phyloP scores from a whole-genome alignment of 1,140 invertebrate species.

The Cotesia typhae region DNA sequence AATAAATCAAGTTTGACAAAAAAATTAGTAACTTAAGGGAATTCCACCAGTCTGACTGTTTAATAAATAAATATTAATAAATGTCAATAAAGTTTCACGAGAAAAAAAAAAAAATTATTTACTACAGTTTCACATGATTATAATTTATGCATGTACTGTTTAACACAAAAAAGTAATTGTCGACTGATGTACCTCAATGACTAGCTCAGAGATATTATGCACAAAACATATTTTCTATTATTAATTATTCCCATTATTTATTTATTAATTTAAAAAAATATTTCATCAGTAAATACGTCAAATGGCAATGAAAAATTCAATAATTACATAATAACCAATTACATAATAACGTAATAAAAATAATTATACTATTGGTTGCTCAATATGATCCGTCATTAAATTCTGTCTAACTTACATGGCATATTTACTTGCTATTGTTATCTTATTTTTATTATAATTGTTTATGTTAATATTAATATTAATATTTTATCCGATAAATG shows the following conservation, averaged over 20 bases:
- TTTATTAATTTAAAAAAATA: constrained; percentile 40
- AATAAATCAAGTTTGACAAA: constrained; percentile 2
- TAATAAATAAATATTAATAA: constrained; percentile 13
- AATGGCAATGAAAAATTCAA: constrained; percentile 33
- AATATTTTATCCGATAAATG: no score
- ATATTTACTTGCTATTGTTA: not conserved
- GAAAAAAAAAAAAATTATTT: constrained; percentile 12
- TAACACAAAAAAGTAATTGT: not conserved
- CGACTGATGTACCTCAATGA: constrained; percentile 54
- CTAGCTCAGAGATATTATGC: constrained; percentile 60
- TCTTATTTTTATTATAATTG: no score
- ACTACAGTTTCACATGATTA: not conserved
- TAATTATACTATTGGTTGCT: not conserved
- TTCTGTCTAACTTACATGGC: not conserved
- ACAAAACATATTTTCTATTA: constrained; percentile 28
- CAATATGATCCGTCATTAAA: constrained; percentile 10
- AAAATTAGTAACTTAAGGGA: constrained; percentile 1
- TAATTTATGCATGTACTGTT: not conserved
- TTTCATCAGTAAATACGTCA: constrained; percentile 30
- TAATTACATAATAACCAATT: no score
- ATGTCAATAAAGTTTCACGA: constrained; percentile 25
- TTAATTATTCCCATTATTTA: no score
- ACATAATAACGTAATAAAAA: not conserved
- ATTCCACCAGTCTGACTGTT: constrained; percentile 31
- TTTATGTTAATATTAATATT: no score